These are phyloP conservation scores for Alcedo quadribrachys DNA, from an alignment of 2,797 vertebrate genomes.

Conservation along the genomic window DNA sequence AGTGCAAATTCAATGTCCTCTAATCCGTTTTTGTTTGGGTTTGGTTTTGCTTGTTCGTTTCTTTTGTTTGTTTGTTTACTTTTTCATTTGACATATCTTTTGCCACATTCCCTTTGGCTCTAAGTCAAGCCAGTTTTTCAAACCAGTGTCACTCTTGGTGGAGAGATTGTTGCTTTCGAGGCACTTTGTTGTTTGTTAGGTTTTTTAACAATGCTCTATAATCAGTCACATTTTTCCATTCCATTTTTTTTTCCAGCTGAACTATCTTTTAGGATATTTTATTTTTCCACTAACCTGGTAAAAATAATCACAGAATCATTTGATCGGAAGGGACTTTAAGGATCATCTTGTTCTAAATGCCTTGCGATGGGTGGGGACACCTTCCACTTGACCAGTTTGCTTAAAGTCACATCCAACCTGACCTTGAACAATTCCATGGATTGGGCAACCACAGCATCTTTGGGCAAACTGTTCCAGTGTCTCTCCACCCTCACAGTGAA, in stretches of 20 bases:
- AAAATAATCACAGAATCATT: background rate
- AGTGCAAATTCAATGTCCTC: slow-evolving; percentile 44
- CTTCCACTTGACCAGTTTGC: no score
- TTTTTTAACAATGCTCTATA: background rate
- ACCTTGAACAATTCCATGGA: background rate
- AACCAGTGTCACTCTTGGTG: background rate
- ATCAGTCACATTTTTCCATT: background rate
- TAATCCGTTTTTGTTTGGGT: background rate
- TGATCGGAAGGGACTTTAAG: background rate
- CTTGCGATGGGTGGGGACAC: no score
- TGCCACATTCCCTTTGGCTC: background rate
- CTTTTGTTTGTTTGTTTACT: no score
- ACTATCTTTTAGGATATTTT: background rate
- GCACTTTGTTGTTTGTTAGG: background rate
- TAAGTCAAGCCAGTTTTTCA: slow-evolving; percentile 30
- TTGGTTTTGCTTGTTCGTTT: no score
- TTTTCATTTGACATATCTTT: slow-evolving; percentile 6
- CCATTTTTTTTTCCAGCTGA: background rate
- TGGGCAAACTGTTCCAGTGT: background rate
- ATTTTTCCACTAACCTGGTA: background rate
- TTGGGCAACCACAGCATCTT: background rate
- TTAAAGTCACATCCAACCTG: background rate
- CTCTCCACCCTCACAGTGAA: background rate
- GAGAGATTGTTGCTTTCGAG: background rate
- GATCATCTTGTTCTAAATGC: background rate